Conservation (phyloP, 92 coral and sea anemone species). For the Palythoa grandis region DNA sequence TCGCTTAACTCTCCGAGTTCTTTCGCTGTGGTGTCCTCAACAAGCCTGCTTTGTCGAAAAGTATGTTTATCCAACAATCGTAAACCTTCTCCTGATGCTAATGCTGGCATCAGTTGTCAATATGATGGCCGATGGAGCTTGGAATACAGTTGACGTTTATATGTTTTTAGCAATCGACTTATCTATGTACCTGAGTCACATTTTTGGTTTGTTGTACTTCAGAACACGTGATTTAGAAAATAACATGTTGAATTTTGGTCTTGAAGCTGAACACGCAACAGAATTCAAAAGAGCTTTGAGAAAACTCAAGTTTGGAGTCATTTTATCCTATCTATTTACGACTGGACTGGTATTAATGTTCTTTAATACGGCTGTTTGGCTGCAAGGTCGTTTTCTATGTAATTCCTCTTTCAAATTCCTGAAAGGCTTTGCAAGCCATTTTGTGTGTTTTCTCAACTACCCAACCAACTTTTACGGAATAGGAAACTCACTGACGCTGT, state of each 20-base stretch:
- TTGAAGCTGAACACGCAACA: neutral
- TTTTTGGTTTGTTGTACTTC: constrained; percentile 60
- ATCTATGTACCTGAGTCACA: constrained; percentile 61
- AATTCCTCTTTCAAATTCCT: constrained; percentile 56
- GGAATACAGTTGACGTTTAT: constrained; percentile 58
- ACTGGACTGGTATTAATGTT: constrained; percentile 46
- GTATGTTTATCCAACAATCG: constrained; percentile 45
- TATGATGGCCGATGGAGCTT: constrained; percentile 20
- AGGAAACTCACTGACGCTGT: constrained; percentile 59
- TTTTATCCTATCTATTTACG: constrained; percentile 40
- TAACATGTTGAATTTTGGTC: constrained; percentile 44
- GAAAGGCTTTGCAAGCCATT: constrained; percentile 44
- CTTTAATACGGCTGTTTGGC: constrained; percentile 62
- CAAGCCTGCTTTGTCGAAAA: constrained; percentile 48
- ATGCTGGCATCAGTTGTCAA: constrained; percentile 27
- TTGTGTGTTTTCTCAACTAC: constrained; percentile 60
- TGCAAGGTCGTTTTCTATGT: constrained; percentile 52
- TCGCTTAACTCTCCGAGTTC: constrained; percentile 55
- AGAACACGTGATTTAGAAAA: constrained; percentile 63
- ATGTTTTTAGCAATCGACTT: constrained; percentile 57
- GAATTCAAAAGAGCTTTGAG: constrained; percentile 21
- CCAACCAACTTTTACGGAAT: constrained; percentile 66
- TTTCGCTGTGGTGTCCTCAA: constrained; percentile 66
- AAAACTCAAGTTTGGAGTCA: constrained; percentile 45
- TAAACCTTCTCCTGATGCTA: constrained; percentile 52